Percentiles rank a stretch among this genome's conserved stretches.
phyloP scores from a whole-genome alignment of 2,888 invertebrate genomes.

The Lysandra coridon region DNA sequence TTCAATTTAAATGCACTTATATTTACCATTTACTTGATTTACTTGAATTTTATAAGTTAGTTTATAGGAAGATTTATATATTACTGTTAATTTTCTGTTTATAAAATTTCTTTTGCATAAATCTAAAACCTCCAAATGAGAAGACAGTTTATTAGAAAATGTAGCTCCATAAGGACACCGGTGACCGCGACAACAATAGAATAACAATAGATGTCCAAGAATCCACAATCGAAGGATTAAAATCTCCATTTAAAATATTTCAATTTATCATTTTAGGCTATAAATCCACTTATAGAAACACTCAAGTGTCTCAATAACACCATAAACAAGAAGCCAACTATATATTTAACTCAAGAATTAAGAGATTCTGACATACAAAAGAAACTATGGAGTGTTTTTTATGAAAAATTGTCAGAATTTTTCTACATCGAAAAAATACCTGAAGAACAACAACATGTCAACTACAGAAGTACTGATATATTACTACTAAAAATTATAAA shows the following conservation, averaged over 20 bases:
- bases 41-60: conserved; percentile 1
- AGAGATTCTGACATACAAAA: conserved; percentile 81
- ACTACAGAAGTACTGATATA: conserved; percentile 83
- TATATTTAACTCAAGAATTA: conserved; percentile 85
- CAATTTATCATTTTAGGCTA: conserved; percentile 67
- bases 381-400: conserved; percentile 63
- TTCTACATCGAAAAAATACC: conserved; percentile 76
- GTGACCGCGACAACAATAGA: no score
- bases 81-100: no score
- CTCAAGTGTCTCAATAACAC: conserved; percentile 67
- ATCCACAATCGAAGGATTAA: not conserved
- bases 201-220: no score
- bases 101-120: no score
- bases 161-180: no score
- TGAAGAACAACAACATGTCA: conserved; percentile 80
- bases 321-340: conserved; percentile 71
- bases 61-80: not conserved
- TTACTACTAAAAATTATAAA: conserved; percentile 72
- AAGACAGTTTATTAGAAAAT: not conserved
- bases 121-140: no score
- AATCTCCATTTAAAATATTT: not conserved
- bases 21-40: no score
- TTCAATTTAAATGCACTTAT: not conserved
- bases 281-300: conserved; percentile 81
- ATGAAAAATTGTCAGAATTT: conserved; percentile 56